Evolutionary conservation across 2,797 vertebrate species (phyloP).

Genomic region (Malacoraja senta): DNA sequence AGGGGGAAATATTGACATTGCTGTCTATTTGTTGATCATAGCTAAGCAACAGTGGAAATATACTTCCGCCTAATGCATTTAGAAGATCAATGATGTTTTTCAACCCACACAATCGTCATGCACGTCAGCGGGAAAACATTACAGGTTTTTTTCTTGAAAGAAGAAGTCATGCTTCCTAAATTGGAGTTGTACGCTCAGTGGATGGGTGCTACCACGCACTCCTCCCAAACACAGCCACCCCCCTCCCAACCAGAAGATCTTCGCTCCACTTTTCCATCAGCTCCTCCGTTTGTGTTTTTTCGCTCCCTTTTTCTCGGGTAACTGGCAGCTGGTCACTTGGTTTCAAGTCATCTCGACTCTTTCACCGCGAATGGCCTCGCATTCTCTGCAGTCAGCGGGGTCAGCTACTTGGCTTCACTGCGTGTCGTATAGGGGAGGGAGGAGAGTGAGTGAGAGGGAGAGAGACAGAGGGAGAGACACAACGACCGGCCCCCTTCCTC

Average conservation of each 20-base stretch:
- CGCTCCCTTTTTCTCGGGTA: conserved; percentile 37
- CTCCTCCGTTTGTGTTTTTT: background rate
- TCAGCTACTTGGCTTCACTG: conserved; percentile 53
- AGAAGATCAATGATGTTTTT: conserved; percentile 63
- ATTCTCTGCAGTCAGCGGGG: conserved; percentile 55
- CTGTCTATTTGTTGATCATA: conserved; percentile 49
- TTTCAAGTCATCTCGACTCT: conserved; percentile 56
- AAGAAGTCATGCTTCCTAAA: conserved; percentile 61
- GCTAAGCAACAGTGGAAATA: conserved; percentile 57
- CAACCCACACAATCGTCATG: conserved; percentile 68
- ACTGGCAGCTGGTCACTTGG: conserved; percentile 53
- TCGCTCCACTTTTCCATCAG: conserved; percentile 40
- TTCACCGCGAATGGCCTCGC: conserved; percentile 52
- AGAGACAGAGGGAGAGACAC: no score
- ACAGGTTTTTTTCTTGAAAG: conserved; percentile 39
- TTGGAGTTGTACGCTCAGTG: conserved; percentile 63
- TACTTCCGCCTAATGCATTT: conserved; percentile 59
- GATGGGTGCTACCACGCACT: conserved; percentile 45
- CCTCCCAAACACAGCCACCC: conserved; percentile 46
- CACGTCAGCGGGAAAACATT: conserved; percentile 70
- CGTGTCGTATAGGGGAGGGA: background rate
- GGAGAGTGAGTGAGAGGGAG: no score
- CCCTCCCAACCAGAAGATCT: conserved; percentile 43
- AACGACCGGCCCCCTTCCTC: no score
- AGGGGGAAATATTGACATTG: conserved; percentile 40